Conservation (phyloP, 1,140 invertebrate genomes). For the Brachionus manjavacas region DNA sequence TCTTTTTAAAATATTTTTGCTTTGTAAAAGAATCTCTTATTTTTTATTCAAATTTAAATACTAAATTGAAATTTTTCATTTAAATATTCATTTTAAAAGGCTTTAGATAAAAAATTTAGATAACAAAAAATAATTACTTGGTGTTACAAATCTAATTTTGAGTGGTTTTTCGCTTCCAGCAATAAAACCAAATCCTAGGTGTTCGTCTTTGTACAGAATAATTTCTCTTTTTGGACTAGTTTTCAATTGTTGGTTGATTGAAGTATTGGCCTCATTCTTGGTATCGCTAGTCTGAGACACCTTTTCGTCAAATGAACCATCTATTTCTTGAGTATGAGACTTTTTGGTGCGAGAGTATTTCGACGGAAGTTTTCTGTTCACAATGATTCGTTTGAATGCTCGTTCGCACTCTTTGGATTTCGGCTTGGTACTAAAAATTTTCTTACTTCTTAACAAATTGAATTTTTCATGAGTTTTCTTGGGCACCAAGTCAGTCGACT, state of each 20-base stretch:
- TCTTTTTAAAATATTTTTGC: no score
- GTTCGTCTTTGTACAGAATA: slow-evolving; percentile 64
- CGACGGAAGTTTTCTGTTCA: neutral
- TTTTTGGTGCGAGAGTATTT: neutral
- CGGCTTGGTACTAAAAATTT: neutral
- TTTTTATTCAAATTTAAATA: no score
- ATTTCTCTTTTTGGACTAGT: slow-evolving; percentile 60
- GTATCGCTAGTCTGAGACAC: neutral
- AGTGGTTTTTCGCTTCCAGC: slow-evolving; percentile 84
- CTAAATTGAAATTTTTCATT: neutral
- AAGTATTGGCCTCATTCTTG: neutral
- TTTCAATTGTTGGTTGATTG: neutral
- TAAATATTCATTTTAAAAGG: neutral
- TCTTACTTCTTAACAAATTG: neutral
- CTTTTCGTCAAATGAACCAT: neutral
- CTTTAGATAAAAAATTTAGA: neutral
- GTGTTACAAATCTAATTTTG: slow-evolving; percentile 70
- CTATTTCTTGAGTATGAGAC: neutral
- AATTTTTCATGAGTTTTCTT: neutral
- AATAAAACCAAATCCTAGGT: slow-evolving; percentile 84
- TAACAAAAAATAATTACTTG: slow-evolving; percentile 51
- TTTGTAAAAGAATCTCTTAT: no score
- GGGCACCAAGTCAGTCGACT: no score
- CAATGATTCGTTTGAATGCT: slow-evolving; percentile 1
- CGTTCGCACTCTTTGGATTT: neutral